phyloP scores from a whole-genome alignment of 1,140 invertebrate species.

The Scaptomyza pallida region DNA sequence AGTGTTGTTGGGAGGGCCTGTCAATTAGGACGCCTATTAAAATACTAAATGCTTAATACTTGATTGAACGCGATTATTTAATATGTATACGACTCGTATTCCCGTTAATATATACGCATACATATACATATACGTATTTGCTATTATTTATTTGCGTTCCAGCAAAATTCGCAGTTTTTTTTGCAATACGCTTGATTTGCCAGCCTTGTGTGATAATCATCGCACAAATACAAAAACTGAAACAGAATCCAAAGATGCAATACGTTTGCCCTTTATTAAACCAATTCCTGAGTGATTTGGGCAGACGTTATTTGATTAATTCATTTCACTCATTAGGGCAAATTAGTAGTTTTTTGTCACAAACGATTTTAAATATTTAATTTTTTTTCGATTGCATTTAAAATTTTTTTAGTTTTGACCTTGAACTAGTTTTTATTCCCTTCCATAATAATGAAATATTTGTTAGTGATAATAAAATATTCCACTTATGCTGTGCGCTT shows the following conservation, averaged over 20 bases:
- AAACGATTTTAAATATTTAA: neutral
- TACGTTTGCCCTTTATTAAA: neutral
- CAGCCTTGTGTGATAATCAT: constrained; percentile 38
- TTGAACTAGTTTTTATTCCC: constrained; percentile 63
- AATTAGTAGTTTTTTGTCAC: neutral
- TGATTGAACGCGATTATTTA: constrained; percentile 26
- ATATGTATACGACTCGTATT: too few relatives aligned
- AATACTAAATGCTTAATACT: constrained; percentile 2
- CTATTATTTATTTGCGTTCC: constrained; percentile 37
- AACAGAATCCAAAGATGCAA: constrained; percentile 6
- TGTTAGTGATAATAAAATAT: constrained; percentile 61
- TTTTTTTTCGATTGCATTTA: constrained; percentile 31
- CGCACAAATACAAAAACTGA: constrained; percentile 24
- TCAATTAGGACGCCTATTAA: constrained; percentile 14
- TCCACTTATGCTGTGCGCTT: constrained; percentile 58
- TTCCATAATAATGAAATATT: constrained; percentile 41
- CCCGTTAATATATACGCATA: neutral
- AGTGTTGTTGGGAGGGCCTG: constrained; percentile 27
- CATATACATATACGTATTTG: constrained; percentile 9
- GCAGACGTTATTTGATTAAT: constrained; percentile 48
- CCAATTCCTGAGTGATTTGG: neutral
- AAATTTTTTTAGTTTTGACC: constrained; percentile 48
- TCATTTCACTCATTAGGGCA: constrained; percentile 42
- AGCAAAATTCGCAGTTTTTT: constrained; percentile 26
- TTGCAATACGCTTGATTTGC: constrained; percentile 12